Evolutionary conservation across 2,888 invertebrate genomes (phyloP).

Genomic region (Cremastinae sp.): DNA sequence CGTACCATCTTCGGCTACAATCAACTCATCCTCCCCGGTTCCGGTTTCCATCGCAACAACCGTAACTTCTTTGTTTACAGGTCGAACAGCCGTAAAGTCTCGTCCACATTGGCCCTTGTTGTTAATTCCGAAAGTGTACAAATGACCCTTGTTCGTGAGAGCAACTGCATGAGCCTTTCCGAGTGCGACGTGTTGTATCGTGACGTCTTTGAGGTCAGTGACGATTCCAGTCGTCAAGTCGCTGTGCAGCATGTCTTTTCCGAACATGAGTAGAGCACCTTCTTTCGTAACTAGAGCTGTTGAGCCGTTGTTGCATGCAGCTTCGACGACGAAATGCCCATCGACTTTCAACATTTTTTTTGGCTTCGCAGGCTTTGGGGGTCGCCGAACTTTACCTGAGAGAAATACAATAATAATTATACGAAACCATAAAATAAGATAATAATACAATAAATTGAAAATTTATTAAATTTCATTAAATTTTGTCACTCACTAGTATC

Average conservation of each 20-base stretch:
- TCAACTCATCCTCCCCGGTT: conserved; percentile 75
- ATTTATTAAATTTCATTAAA: neutral
- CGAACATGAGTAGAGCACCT: conserved; percentile 95
- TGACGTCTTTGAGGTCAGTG: conserved; percentile 87
- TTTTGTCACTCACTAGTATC: conserved; percentile 84
- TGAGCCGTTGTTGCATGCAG: conserved; percentile 97
- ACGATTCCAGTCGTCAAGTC: conserved; percentile 87
- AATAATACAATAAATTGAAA: too few species aligned
- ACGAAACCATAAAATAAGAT: too few species aligned
- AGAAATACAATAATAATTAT: conserved; percentile 14
- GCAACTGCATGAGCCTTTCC: conserved; percentile 98
- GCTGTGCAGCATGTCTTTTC: conserved; percentile 94
- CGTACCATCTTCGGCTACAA: conserved; percentile 76
- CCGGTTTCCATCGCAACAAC: conserved; percentile 83
- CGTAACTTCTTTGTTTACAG: conserved; percentile 80
- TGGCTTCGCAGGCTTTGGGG: conserved; percentile 94
- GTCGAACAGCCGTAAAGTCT: conserved; percentile 84
- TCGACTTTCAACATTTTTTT: conserved; percentile 96
- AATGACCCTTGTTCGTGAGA: conserved; percentile 92
- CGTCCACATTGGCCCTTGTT: conserved; percentile 99
- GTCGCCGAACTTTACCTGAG: conserved; percentile 84
- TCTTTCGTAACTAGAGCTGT: conserved; percentile 95
- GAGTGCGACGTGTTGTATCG: conserved; percentile 85
- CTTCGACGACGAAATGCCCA: conserved; percentile 89
- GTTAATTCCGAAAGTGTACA: conserved; percentile 98